phyloP scores from a whole-genome alignment of 92 coral and sea anemone species.

The Phenganax marumi region DNA sequence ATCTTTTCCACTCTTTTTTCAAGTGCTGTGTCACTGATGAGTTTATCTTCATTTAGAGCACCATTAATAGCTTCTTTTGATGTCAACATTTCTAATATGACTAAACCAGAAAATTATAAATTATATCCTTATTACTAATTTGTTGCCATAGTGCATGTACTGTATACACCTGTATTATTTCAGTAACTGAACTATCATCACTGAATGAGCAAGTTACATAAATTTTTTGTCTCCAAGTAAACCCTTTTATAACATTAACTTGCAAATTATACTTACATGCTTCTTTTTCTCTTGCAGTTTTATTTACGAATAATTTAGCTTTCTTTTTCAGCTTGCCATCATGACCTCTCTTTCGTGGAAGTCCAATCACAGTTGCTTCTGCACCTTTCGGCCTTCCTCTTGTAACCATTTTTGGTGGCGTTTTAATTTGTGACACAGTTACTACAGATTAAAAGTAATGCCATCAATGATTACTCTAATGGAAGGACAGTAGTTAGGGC shows the following conservation, averaged over 20 bases:
- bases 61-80: conserved; percentile 20
- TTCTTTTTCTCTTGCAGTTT: conserved; percentile 22
- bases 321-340: not conserved
- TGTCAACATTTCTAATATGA: conserved; percentile 15
- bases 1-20: conserved; percentile 45
- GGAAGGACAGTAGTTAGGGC: too few species aligned
- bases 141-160: too few species aligned
- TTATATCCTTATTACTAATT: too few species aligned
- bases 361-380: conserved; percentile 47
- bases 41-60: conserved; percentile 37
- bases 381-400: conserved; percentile 57
- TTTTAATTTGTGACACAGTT: conserved; percentile 27
- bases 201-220: too few species aligned
- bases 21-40: conserved; percentile 24
- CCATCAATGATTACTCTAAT: too few species aligned
- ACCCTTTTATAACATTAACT: not conserved
- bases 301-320: not conserved
- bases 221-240: too few species aligned
- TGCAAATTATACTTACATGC: conserved; percentile 13
- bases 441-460: not conserved
- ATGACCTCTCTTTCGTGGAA: conserved; percentile 36
- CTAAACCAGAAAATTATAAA: not conserved
- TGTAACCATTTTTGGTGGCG: conserved; percentile 33
- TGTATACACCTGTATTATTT: too few species aligned
- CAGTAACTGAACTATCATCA: not conserved